Evolutionary conservation across 1,140 invertebrate species (phyloP).

Genomic region (Papilio glaucus): DNA sequence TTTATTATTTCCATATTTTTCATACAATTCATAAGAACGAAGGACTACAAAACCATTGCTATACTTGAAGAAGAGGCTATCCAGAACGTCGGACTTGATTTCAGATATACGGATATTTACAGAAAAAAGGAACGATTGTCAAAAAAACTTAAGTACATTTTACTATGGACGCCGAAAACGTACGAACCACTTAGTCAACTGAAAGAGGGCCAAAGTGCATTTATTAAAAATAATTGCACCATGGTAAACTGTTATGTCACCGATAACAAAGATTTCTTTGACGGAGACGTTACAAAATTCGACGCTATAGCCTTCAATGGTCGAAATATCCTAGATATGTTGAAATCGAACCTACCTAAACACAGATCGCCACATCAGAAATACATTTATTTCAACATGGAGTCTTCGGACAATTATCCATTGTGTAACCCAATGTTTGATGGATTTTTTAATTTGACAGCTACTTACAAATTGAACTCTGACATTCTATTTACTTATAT

Average conservation of each 20-base stretch:
- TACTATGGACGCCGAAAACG: conserved; percentile 60
- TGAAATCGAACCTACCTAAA: conserved; percentile 58
- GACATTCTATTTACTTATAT: conserved; percentile 82
- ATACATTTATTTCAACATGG: conserved; percentile 82
- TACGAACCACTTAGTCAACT: conserved; percentile 60
- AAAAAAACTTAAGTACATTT: conserved; percentile 59
- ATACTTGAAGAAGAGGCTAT: conserved; percentile 1
- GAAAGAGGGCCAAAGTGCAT: conserved; percentile 56
- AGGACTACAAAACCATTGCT: neutral
- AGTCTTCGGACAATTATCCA: conserved; percentile 79
- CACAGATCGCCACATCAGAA: conserved; percentile 68
- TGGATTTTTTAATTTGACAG: conserved; percentile 86
- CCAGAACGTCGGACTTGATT: conserved; percentile 41
- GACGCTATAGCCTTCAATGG: conserved; percentile 79
- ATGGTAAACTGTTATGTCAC: conserved; percentile 71
- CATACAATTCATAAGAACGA: conserved; percentile 37
- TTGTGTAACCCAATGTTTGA: conserved; percentile 61
- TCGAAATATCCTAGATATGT: conserved; percentile 51
- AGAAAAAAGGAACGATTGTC: conserved; percentile 53
- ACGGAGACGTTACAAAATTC: conserved; percentile 66
- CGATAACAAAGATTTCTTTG: conserved; percentile 59
- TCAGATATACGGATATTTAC: conserved; percentile 61
- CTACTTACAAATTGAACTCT: conserved; percentile 84
- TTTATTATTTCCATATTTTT: conserved; percentile 57
- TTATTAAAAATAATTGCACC: conserved; percentile 67